Percentiles rank a stretch among this genome's conserved stretches.
Evolutionary conservation across 2,797 vertebrate genomes (phyloP).

Genomic region (Molossus molossus): DNA sequence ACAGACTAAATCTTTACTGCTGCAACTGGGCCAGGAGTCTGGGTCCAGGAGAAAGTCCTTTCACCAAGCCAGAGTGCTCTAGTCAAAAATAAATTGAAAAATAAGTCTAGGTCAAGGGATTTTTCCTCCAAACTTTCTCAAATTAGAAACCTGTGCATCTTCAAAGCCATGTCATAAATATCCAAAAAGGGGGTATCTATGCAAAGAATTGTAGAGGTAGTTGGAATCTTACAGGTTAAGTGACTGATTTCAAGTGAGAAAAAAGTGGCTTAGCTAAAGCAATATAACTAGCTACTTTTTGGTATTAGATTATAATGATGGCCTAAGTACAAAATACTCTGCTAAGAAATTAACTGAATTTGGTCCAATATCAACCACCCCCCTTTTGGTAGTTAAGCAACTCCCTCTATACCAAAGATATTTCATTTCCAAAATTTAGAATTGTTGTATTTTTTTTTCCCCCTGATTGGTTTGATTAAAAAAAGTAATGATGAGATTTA

Average conservation of each 20-base stretch:
- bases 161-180: constrained; percentile 47
- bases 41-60: not conserved
- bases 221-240: not conserved
- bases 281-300: not conserved
- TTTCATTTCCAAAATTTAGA: constrained; percentile 49
- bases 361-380: not conserved
- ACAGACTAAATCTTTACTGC: constrained; percentile 61
- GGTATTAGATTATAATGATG: constrained; percentile 24
- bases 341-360: constrained; percentile 26
- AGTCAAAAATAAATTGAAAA: constrained; percentile 59
- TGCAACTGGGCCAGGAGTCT: not conserved
- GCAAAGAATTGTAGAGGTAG: not conserved
- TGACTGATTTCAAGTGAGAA: not conserved
- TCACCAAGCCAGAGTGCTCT: not conserved
- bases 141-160: constrained; percentile 7
- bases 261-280: not conserved
- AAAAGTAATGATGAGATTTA: not conserved
- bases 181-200: not conserved
- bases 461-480: not conserved
- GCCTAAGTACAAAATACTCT: not conserved
- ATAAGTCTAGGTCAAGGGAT: not conserved
- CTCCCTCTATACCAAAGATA: not conserved
- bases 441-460: not conserved
- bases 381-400: not conserved
- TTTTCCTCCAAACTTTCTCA: not conserved